Base-by-base conservation (phyloP, 2,113 vertebrate genomes). In the Nestor notabilis region DNA sequence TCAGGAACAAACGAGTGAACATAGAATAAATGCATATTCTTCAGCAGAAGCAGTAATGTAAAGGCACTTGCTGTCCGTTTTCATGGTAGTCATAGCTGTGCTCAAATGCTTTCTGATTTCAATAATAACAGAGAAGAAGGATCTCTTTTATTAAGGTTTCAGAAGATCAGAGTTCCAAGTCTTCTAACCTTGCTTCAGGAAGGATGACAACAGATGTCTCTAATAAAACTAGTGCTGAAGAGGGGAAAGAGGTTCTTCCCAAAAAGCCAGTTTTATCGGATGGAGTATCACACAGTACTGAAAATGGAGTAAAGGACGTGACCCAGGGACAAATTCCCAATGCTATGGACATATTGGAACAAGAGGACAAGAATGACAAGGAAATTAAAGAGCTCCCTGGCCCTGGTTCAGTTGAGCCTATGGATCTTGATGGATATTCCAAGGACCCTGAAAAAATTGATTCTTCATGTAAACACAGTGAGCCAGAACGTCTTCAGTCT, bases 141-240 rank as follows among this genome's bases (percentile, higher is more conserved):
- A 43, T 41, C 82, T 87, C 14, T 55, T 60, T 33, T 94, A 44
- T 86, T 70, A 85, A 98, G 98, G 97, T 96, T 29, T 98, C 98
- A 61, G 97, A 98, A 83, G 97, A 81, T 82, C 96, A 95, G 37
- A 94, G 80, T 63, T 84, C 96, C 69, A 98, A 97, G 87, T 65
- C 94, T 75, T 75, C 92, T 81, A 83, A 84, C 84, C 23, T 96
- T 72, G 65, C 96, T 13, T 93, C 93, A 85, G 72, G 93, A 86
- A 98, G 89, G 81, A 99, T 99, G 99, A 99, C 99, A 53, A 98
- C 99, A 1, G 99, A 99, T 53, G 96, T 98, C 78, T 98, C 99
- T 72, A 98, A 97, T 97, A 98, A 99, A 97, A 97, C 98, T 28
- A 97, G 97, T 81, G 98, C 99, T 23, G 99, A 99, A 91, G 99